Conservation (phyloP, 2,888 invertebrate genomes). For the Nysson spinosus region DNA sequence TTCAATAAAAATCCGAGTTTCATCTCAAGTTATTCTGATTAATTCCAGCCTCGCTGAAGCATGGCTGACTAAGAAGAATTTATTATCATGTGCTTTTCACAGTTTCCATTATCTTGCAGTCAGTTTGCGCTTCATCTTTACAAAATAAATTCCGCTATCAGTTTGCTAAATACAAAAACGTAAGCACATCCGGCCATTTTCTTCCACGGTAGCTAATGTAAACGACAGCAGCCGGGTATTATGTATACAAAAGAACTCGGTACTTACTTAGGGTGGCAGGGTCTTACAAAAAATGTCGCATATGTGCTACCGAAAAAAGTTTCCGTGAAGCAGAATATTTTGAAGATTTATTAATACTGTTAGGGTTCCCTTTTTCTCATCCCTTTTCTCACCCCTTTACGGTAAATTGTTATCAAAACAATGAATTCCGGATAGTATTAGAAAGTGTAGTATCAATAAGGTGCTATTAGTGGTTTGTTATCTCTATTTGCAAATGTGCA, state of each 20-base stretch:
- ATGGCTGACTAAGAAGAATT: too few species aligned
- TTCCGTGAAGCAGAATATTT: too few species aligned
- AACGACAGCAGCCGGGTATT: constrained; percentile 21
- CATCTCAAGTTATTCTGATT: too few species aligned
- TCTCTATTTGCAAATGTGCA: too few species aligned
- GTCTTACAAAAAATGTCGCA: neutral
- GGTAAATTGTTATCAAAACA: neutral
- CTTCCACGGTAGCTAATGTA: constrained; percentile 33
- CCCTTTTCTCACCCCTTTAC: neutral
- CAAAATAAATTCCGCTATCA: too few species aligned
- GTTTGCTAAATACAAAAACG: too few species aligned
- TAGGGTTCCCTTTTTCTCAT: neutral
- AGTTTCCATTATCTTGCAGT: too few species aligned
- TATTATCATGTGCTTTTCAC: too few species aligned
- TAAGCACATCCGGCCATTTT: constrained; percentile 43
- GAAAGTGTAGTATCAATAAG: neutral
- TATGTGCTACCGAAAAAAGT: neutral
- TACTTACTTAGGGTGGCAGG: neutral
- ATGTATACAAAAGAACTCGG: constrained; percentile 16
- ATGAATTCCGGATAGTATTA: neutral
- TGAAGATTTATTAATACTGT: neutral
- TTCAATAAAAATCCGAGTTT: too few species aligned
- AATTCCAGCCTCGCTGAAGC: too few species aligned
- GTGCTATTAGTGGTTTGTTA: neutral
- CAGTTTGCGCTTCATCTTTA: too few species aligned